These are phyloP conservation scores for Sapajus apella DNA, from an alignment of 2,113 vertebrate species.

Conservation along the genomic window DNA sequence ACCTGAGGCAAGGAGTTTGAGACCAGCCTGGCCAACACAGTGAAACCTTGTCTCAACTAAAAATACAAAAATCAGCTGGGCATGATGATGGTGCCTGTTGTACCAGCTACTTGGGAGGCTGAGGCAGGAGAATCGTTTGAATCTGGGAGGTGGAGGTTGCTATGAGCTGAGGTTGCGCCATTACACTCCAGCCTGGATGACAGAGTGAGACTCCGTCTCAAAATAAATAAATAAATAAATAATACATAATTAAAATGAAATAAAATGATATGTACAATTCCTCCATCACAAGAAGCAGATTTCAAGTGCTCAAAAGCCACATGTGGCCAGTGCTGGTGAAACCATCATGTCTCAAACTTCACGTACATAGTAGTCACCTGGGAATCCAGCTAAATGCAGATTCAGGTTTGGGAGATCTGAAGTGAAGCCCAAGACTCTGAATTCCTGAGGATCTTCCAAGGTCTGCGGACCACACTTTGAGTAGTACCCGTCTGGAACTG, in stretches of 20 bases:
- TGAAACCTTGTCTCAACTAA: too few relatives aligned
- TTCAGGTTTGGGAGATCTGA: rapidly evolving
- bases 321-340: too few relatives aligned
- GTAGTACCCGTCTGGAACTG: rapidly evolving
- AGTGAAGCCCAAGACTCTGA: neutral
- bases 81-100: too few relatives aligned
- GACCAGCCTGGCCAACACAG: too few relatives aligned
- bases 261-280: neutral
- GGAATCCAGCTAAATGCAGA: neutral
- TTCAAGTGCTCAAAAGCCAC: neutral
- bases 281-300: neutral
- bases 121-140: too few relatives aligned
- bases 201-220: neutral
- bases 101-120: too few relatives aligned
- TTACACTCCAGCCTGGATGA: neutral
- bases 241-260: neutral
- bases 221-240: too few relatives aligned
- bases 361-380: rapidly evolving
- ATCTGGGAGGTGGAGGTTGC: too few relatives aligned
- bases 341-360: neutral
- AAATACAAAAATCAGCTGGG: too few relatives aligned
- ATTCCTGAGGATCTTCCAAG: neutral
- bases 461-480: neutral
- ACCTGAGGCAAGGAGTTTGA: too few relatives aligned
- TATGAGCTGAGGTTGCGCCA: too few relatives aligned